phyloP scores from a whole-genome alignment of 2,888 invertebrate genomes.

The Clistopyga incitator region DNA sequence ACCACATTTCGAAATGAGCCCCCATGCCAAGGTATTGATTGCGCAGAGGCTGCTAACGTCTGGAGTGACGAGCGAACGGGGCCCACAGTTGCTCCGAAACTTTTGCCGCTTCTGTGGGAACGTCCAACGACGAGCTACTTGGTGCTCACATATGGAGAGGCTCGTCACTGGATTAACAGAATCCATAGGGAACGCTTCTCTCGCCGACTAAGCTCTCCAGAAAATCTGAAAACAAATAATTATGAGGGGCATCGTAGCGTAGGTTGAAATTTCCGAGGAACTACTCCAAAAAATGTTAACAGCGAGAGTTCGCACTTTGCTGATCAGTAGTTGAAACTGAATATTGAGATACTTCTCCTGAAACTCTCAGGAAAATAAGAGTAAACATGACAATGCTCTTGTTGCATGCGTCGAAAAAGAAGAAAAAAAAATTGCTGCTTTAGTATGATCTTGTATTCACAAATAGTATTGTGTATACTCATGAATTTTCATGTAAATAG shows the following conservation, averaged over 20 bases:
- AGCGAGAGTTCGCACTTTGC: background rate
- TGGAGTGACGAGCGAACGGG: constrained; percentile 28
- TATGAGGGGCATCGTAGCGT: background rate
- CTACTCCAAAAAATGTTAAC: background rate
- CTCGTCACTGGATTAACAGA: background rate
- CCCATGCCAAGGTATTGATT: constrained; percentile 50
- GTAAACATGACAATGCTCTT: background rate
- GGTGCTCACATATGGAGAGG: constrained; percentile 10
- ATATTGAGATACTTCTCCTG: background rate
- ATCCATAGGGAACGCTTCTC: background rate
- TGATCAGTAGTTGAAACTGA: background rate
- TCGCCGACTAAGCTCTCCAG: background rate
- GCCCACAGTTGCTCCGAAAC: constrained; percentile 34
- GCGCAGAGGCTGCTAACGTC: constrained; percentile 16
- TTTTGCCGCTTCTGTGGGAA: constrained; percentile 35
- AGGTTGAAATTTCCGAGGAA: background rate
- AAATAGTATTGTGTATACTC: too few species aligned
- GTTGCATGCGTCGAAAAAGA: background rate
- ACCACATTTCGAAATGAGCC: constrained; percentile 48
- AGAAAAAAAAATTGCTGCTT: background rate
- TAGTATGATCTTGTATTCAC: background rate
- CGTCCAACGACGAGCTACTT: background rate
- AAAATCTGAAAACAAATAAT: constrained; percentile 18
- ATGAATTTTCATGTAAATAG: too few species aligned
- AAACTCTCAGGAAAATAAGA: background rate